Evolutionary conservation across 2,797 vertebrate genomes (phyloP), one percentile per base, ranked within the genome.

Genomic region (Danio albolineatus): DNA sequence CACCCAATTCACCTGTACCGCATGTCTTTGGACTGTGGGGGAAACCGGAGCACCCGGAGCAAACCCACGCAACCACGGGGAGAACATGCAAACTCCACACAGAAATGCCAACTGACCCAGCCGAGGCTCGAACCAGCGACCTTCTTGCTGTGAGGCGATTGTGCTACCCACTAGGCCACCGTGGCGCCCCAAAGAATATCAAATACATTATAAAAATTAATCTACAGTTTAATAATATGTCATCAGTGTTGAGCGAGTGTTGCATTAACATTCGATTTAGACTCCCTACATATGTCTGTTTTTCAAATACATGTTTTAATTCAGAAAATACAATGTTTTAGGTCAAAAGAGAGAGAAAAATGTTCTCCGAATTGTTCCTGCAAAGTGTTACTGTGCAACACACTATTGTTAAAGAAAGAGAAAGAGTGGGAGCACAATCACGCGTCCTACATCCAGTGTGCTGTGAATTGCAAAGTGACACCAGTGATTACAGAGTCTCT

Each of bases 351-450:
- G 44, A 21, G 49, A 64, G 39, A 44, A 43, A 28, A 14, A 43
- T 64, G 38, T 62, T 66, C 13, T 62, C 36, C 28, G 46, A 14
- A 38, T 59, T 62, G 57, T 54, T 73, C 43, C 54, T 54, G 38
- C 8, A 16, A 65, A 69, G 70, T 64, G 38, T 64, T 46, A 13
- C 44, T 56, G 56, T 54, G 56, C 75, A 77, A 38, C 43, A 7
- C 28, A 59, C 75, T 59, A 49, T 69, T 69, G 64, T 77, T 54
- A 49, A 21, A 64, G 54, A 36, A 77, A 39, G 53, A 48, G 74
- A 57, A 48, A 67, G 21, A 69, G 77, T 62, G 14, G 71, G n/a
- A 28, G 28, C 39, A 51, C 51, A 60, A 67, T 59, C 44, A 67
- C 2, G 17, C 36, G 9, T 14, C 21, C 69, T 69, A 59, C 7